Base-by-base conservation (phyloP, 2,113 vertebrate genomes). In the Columba livia region DNA sequence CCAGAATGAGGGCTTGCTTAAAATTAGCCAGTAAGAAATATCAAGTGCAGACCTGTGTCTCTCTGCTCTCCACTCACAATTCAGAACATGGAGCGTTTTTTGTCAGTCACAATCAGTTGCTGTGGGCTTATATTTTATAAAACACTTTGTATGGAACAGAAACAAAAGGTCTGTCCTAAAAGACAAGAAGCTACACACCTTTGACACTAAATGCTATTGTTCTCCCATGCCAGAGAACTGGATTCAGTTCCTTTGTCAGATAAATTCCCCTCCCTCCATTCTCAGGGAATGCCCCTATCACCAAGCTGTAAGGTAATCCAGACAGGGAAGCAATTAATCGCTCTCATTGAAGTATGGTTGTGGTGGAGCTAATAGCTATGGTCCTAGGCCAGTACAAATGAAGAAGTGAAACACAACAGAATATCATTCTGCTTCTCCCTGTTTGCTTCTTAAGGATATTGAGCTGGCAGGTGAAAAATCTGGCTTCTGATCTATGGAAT, bases 371-470 rank as follows among this genome's bases (percentile, higher is more conserved):
- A 78, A 3, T 78, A 71, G 47, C 11, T n/a, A 3, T n/a, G 70
- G 47, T 28, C 47, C 66, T 75, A 13, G 10, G 10, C 20, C 54
- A 81, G 21, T 0, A 0, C 0, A 10, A 85, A 83, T 48, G 34
- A 73, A 69, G 21, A 62, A 79, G 31, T 0, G 0, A 77, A 79
- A 62, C 19, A 54, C 6, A 66, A 19, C 20, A 42, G 19, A 92
- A 66, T 29, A 64, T 40, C n/a, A 47, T 12, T 89, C 36, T 48
- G 36, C 28, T 81, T 80, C 56, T 84, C 48, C 23, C 10, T 26
- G 15, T 75, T 54, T 48, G 25, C 11, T 71, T 21, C 17, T 84
- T 31, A 32, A 60, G 19, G 54, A 11, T 47, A 54, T 17, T 89
- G 64, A 87, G 60, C 48, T 75, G 73, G 19, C 28, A 89, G 56